Evolutionary conservation across 92 coral and sea anemone species (phyloP), one percentile per base, ranked within the genome.

Genomic region (Micromussa lordhowensis): DNA sequence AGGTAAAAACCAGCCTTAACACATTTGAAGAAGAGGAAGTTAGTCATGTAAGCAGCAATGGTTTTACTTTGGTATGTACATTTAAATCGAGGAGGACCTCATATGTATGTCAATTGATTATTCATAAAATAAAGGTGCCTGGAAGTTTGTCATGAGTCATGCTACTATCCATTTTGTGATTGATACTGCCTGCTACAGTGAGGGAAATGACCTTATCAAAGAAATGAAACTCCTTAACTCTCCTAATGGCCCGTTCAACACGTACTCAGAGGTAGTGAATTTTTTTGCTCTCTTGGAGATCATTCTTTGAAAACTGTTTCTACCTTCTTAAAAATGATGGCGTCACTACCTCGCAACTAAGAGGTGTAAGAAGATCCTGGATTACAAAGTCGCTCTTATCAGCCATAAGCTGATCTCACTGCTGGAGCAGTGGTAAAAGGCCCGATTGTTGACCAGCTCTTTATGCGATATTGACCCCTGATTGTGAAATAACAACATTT

Each of bases 81-180:
- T n/a, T n/a, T n/a, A n/a, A n/a, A n/a, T n/a, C n/a, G n/a, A n/a
- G n/a, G n/a, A n/a, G n/a, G n/a, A n/a, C n/a, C n/a, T n/a, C n/a
- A n/a, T n/a, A n/a, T n/a, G n/a, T n/a, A n/a, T n/a, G n/a, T n/a
- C n/a, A n/a, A n/a, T n/a, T n/a, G n/a, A n/a, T 29, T n/a, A 82
- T n/a, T 90, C 19, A 80, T 91, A 54, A 83, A 87, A 83, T 28
- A 91, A 51, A 11, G 88, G 94, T 21, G 89, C 91, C 64, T 87
- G 89, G 61, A 88, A 92, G 59, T 85, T 92, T 38, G 87, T 75
- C 16, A 92, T 59, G 31, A 92, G 54, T 38, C 95, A 89, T 15
- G 93, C 86, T 21, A 93, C 90, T 68, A 93, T 90, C 95, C 93
- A 93, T 58, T 64, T 30, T 61, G n/a, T 93, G 91, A 40, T 55